Base-by-base conservation (phyloP, 2,797 vertebrate species). In the Spinibarbus caldwelli region DNA sequence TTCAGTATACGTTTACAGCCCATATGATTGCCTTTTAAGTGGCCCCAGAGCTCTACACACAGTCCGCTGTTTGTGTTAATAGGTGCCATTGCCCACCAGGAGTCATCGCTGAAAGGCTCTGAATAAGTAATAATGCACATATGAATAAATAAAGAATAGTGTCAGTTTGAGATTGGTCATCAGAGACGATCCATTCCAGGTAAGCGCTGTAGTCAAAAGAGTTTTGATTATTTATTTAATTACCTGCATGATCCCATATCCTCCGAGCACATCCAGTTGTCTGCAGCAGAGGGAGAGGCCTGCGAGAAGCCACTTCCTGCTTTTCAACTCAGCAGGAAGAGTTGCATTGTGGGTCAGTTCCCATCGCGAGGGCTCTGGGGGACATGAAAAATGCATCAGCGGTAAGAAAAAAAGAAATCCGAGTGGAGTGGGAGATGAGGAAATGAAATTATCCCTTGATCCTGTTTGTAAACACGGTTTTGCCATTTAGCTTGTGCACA, bases 61-160 rank as follows among this genome's bases (percentile, higher is more conserved):
- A 66, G 45, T 83, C 52, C 43, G n/a, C 64, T 71, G 29, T 77
- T 85, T 86, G 78, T 75, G 78, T 80, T 86, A 87, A 72, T 72
- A 80, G 71, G 85, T 38, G 41, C 70, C 75, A 70, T 82, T 70
- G 77, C 75, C 80, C 45, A 41, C 78, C 73, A 80, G 57, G 49
- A 83, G 73, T 43, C 80, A 2, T 68, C 17, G 12, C 38, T 77
- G 85, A 87, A 72, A 78, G 79, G 29, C 36, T 76, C 43, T 89
- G 81, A 89, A 90, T 90, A 88, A 90, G 79, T 89, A 78, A 89
- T 86, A 84, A 66, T 81, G 21, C 17, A 38, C 34, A 82, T 82
- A 90, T 90, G 66, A 90, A 90, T 90, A 89, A 90, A 87, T 90
- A 80, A 89, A 80, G 43, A 83, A 49, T 41, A 19, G 57, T 87